Conservation (phyloP, 2,113 vertebrate genomes). For the Eulemur rufifrons region DNA sequence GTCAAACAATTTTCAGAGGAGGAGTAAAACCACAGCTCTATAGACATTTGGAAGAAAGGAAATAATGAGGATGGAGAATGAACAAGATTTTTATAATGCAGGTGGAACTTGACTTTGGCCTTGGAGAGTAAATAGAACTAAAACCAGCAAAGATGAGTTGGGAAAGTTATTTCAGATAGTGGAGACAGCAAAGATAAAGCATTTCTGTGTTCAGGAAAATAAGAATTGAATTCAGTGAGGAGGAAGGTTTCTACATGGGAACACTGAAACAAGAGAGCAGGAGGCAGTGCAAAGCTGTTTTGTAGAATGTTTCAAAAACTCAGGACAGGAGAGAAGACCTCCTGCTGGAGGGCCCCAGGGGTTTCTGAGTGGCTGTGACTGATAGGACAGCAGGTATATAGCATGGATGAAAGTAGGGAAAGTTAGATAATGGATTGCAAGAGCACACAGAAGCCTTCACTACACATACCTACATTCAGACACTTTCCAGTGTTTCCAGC, state of each 20-base stretch:
- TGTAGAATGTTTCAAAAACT: not conserved
- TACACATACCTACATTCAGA: conserved; percentile 76
- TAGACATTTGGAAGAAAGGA: not conserved
- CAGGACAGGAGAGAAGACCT: not conserved
- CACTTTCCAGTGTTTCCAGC: conserved; percentile 15
- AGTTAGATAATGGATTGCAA: not conserved
- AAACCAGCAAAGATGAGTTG: not conserved
- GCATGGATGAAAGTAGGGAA: not conserved
- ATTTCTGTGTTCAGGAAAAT: not conserved
- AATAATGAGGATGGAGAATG: not conserved
- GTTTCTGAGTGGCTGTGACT: not conserved
- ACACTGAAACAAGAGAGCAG: not conserved
- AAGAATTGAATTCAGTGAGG: not conserved
- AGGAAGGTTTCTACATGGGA: not conserved
- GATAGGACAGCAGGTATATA: not conserved
- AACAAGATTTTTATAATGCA: not conserved
- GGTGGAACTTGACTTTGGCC: not conserved
- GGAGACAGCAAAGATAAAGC: not conserved
- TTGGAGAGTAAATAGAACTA: not conserved
- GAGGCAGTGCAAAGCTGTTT: not conserved
- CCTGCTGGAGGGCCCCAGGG: not conserved
- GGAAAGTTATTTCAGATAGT: not conserved
- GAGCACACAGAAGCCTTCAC: accelerated
- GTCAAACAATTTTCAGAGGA: not conserved
- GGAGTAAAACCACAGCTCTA: too few species aligned